A percentile compares a stretch with the other conserved stretches of the same genome.
These are phyloP conservation scores for Glareola pratincola DNA, from an alignment of 2,113 vertebrate species.

Conservation along the genomic window DNA sequence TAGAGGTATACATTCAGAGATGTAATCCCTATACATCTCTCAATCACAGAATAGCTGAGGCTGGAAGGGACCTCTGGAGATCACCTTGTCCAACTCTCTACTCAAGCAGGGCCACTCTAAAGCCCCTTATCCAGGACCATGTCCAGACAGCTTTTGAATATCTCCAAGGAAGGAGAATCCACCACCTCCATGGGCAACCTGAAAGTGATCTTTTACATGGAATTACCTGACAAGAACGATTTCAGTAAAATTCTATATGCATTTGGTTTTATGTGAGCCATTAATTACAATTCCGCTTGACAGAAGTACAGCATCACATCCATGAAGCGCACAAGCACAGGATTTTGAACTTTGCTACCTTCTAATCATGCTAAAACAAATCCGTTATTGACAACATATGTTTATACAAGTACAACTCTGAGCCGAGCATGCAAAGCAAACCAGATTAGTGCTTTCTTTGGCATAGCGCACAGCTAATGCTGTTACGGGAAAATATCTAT, in stretches of 20 bases:
- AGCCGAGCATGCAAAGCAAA: neutral
- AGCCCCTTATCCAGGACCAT: neutral
- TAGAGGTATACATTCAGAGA: neutral
- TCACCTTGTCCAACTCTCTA: neutral
- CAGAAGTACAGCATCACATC: neutral
- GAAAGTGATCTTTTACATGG: neutral
- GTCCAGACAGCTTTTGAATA: neutral
- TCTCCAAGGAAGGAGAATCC: neutral
- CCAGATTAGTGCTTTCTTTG: neutral
- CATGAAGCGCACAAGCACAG: neutral
- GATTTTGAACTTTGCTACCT: neutral
- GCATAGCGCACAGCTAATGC: neutral
- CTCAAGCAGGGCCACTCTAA: neutral
- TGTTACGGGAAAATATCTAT: neutral
- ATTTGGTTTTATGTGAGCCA: neutral
- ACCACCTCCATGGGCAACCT: neutral
- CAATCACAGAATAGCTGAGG: neutral
- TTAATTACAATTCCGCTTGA: neutral
- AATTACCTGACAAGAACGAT: neutral
- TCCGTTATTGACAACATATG: neutral
- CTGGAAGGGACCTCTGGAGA: neutral
- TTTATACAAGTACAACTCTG: neutral
- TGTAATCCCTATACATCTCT: neutral
- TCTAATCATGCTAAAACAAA: constrained; percentile 13
- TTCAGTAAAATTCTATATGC: neutral